A percentile compares a stretch with the other conserved stretches of the same genome.
These are phyloP conservation scores for Harmothoe impar DNA, from an alignment of 2,888 invertebrate genomes.

Conservation along the genomic window DNA sequence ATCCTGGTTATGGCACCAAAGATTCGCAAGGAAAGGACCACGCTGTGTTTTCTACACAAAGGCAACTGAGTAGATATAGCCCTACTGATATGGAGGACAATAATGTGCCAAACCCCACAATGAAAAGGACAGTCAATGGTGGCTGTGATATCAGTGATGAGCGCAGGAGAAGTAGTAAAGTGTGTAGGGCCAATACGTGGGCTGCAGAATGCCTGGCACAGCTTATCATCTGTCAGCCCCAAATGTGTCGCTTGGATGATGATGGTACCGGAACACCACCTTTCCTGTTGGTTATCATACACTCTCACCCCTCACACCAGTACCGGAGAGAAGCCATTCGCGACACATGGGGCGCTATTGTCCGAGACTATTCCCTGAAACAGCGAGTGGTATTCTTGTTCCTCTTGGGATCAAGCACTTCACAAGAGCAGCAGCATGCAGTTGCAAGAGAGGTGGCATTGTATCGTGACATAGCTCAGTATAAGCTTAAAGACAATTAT, in stretches of 20 bases:
- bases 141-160: background rate
- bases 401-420: conserved; percentile 25
- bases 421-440: background rate
- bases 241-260: background rate
- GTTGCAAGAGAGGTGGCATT: conserved; percentile 14
- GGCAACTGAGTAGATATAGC: background rate
- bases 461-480: conserved; percentile 59
- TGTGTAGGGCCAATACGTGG: background rate
- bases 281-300: conserved; percentile 29
- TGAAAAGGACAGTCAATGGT: background rate
- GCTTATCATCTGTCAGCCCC: background rate
- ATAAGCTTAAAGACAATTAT: conserved; percentile 45
- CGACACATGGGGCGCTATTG: conserved; percentile 57
- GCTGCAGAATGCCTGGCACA: conserved; percentile 22
- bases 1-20: background rate
- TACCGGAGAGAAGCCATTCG: conserved; percentile 59
- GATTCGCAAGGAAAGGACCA: background rate
- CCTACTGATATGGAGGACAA: background rate
- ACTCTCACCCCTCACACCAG: conserved; percentile 42
- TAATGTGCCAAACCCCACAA: background rate
- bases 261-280: background rate
- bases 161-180: background rate
- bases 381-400: conserved; percentile 26
- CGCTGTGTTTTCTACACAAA: background rate
- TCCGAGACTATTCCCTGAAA: background rate